These are phyloP conservation scores for Asbolus verrucosus DNA, from an alignment of 1,140 invertebrate species.

Conservation along the genomic window DNA sequence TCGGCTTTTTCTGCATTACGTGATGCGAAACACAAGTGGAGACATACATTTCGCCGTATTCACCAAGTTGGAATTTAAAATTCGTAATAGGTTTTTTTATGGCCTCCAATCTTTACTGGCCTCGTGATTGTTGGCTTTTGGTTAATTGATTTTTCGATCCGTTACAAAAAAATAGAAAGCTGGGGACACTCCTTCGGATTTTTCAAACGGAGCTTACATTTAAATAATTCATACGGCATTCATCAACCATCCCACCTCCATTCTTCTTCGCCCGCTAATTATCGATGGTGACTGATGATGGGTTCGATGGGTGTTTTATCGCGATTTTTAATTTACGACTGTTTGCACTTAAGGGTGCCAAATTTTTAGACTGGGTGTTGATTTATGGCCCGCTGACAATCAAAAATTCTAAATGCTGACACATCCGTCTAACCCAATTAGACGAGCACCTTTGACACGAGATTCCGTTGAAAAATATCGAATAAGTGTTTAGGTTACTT, in stretches of 20 bases:
- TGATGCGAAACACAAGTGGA: conserved; percentile 49
- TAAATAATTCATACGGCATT: too few relatives aligned
- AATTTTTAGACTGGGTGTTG: background rate
- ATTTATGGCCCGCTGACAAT: conserved; percentile 21
- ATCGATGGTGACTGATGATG: too few relatives aligned
- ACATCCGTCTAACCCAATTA: conserved; percentile 30
- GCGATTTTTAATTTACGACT: too few relatives aligned
- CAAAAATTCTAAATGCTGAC: background rate
- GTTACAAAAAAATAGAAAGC: conserved; percentile 18
- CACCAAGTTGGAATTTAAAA: conserved; percentile 34
- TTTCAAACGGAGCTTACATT: too few relatives aligned
- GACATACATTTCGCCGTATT: conserved; percentile 43
- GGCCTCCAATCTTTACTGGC: conserved; percentile 39
- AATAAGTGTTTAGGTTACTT: conserved; percentile 15
- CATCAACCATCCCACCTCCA: too few relatives aligned
- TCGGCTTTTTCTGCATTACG: conserved; percentile 49
- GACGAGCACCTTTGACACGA: conserved; percentile 19
- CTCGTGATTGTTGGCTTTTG: conserved; percentile 36
- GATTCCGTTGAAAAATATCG: conserved; percentile 18
- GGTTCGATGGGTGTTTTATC: too few relatives aligned
- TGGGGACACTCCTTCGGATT: too few relatives aligned
- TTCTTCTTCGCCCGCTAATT: too few relatives aligned
- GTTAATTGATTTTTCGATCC: conserved; percentile 36
- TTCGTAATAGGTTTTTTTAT: conserved; percentile 38
- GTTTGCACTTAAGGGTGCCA: too few relatives aligned